Evolutionary conservation across 1,140 invertebrate species (phyloP).

Genomic region (Patella vulgata): DNA sequence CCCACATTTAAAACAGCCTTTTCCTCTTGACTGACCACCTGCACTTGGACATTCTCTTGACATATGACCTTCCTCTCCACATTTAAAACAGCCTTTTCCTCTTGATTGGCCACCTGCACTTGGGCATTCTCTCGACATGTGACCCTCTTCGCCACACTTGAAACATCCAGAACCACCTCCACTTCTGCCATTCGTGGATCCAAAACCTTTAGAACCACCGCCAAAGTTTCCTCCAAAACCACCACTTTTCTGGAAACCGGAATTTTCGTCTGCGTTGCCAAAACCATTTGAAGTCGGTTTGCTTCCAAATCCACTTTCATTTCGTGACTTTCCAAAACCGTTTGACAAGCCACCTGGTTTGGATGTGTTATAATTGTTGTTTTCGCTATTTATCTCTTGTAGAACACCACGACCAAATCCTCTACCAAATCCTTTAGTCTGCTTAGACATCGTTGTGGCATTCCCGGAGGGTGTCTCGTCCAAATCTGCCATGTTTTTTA

Average conservation of each 20-base stretch:
- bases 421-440: constrained; percentile 6
- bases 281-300: neutral
- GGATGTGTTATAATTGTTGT: too few relatives aligned
- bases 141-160: constrained; percentile 39
- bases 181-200: constrained; percentile 14
- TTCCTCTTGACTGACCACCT: constrained; percentile 16
- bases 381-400: constrained; percentile 5
- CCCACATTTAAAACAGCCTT: constrained; percentile 53
- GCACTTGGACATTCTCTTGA: neutral
- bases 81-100: constrained; percentile 6
- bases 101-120: neutral
- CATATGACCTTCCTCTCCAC: neutral
- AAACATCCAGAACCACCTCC: constrained; percentile 23
- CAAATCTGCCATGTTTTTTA: too few relatives aligned
- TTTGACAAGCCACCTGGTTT: constrained; percentile 10
- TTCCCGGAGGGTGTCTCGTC: too few relatives aligned
- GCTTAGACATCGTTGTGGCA: too few relatives aligned
- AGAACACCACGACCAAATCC: constrained; percentile 23
- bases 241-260: constrained; percentile 10
- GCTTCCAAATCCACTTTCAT: constrained; percentile 7
- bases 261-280: constrained; percentile 4
- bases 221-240: constrained; percentile 22
- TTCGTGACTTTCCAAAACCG: constrained; percentile 1
- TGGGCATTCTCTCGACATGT: constrained; percentile 5
- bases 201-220: constrained; percentile 10